Evolutionary conservation across 2,797 vertebrate species (phyloP).

Genomic region (Pampus argenteus): DNA sequence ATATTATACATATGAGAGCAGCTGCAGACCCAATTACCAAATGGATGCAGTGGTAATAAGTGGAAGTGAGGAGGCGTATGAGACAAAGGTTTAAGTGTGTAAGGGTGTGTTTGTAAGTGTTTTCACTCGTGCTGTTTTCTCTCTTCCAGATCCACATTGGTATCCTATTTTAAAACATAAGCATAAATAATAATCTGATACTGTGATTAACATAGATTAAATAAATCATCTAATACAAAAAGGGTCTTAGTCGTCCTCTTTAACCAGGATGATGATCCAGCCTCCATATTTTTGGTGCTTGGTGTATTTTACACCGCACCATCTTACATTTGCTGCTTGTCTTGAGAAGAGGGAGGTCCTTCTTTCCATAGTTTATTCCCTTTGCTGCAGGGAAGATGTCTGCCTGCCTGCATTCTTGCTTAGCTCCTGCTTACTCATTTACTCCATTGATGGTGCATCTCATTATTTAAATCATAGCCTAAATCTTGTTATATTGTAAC

Average conservation of each 20-base stretch:
- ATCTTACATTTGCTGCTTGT: conserved; percentile 57
- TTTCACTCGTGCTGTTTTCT: conserved; percentile 24
- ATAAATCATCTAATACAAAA: too few relatives aligned
- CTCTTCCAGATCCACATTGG: not conserved
- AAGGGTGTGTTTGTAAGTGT: conserved; percentile 41
- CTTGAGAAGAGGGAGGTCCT: conserved; percentile 31
- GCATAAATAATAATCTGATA: not conserved
- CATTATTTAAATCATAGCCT: conserved; percentile 56
- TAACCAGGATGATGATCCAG: conserved; percentile 44
- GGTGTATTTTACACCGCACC: conserved; percentile 60
- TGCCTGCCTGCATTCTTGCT: conserved; percentile 36
- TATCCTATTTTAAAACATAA: not conserved
- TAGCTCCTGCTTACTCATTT: conserved; percentile 55
- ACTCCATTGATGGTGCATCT: conserved; percentile 35
- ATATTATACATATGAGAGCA: conserved; percentile 54
- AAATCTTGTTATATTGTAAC: conserved; percentile 27
- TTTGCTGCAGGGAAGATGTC: conserved; percentile 56
- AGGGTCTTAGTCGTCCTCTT: not conserved
- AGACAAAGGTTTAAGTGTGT: conserved; percentile 43
- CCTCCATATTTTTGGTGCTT: conserved; percentile 45
- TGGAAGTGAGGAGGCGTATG: conserved; percentile 17
- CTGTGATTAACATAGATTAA: not conserved
- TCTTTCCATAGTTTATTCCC: conserved; percentile 4
- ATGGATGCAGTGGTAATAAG: conserved; percentile 68
- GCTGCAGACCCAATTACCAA: conserved; percentile 79